These are phyloP conservation scores for Monopis laevigella DNA, from an alignment of 2,888 invertebrate species.

Conservation along the genomic window DNA sequence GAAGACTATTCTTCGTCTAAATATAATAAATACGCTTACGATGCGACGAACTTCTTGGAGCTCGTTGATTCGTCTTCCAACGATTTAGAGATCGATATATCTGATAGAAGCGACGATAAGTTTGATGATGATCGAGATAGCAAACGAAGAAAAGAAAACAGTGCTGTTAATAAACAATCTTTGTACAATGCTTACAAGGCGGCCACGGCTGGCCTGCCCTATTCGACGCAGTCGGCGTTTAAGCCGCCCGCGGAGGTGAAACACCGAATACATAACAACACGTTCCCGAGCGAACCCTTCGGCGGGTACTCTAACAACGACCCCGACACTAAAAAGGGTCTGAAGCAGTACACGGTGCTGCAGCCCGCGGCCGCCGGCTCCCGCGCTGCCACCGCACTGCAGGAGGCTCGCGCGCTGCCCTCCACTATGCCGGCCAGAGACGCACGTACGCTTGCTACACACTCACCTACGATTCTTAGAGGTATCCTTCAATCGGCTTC, in stretches of 20 bases:
- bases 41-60: conserved; percentile 80
- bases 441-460: conserved; percentile 54
- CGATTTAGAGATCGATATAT: conserved; percentile 82
- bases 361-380: conserved; percentile 86
- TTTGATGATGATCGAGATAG: conserved; percentile 67
- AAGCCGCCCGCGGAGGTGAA: conserved; percentile 79
- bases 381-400: conserved; percentile 82
- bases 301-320: conserved; percentile 74
- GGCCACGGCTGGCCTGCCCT: conserved; percentile 68
- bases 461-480: conserved; percentile 82
- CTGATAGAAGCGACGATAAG: conserved; percentile 73
- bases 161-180: conserved; percentile 60
- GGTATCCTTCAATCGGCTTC: conserved; percentile 70
- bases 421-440: conserved; percentile 60
- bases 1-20: conserved; percentile 42
- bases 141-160: conserved; percentile 57
- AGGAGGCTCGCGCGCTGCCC: conserved; percentile 73
- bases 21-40: conserved; percentile 68
- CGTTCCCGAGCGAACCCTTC: conserved; percentile 74
- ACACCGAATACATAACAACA: conserved; percentile 46
- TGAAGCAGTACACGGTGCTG: conserved; percentile 87
- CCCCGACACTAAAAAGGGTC: conserved; percentile 56
- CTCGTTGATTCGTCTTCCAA: conserved; percentile 80
- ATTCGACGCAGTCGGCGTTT: conserved; percentile 82
- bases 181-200: conserved; percentile 64